Evolutionary conservation across 2,113 vertebrate genomes (phyloP).

Genomic region (Eudyptes chrysolophus): DNA sequence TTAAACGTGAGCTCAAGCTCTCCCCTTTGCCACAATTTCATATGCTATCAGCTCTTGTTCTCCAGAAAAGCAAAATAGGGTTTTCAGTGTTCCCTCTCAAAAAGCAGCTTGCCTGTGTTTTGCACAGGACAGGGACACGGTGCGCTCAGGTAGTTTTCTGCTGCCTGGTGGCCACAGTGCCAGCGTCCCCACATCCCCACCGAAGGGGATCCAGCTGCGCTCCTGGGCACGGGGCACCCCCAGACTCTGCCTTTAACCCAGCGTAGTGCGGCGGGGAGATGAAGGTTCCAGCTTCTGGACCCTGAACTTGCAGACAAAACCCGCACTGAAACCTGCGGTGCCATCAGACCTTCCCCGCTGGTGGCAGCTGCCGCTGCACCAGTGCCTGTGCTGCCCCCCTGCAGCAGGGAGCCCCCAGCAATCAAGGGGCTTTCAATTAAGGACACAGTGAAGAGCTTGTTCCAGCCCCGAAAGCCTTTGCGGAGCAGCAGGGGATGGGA

Average conservation of each 20-base stretch:
- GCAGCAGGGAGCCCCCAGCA: background rate
- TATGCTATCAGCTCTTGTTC: background rate
- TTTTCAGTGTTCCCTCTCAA: background rate
- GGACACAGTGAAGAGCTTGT: background rate
- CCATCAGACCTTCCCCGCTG: rapidly evolving
- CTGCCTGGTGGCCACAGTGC: background rate
- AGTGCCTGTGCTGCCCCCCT: background rate
- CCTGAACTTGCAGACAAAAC: background rate
- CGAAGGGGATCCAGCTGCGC: rapidly evolving
- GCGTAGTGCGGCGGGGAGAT: rapidly evolving
- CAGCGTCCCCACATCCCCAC: rapidly evolving
- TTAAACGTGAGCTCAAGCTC: background rate
- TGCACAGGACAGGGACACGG: background rate
- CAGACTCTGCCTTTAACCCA: background rate
- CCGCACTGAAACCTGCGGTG: rapidly evolving
- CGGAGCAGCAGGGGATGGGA: background rate
- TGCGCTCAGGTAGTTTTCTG: rapidly evolving
- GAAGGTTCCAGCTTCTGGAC: background rate
- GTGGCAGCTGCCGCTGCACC: rapidly evolving
- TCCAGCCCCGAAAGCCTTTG: background rate
- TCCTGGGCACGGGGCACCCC: background rate
- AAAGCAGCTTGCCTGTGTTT: background rate
- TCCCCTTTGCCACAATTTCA: background rate
- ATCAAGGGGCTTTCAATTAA: background rate
- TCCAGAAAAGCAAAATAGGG: background rate